Base-by-base conservation (phyloP, 2,113 vertebrate genomes). In the Cephalophus harveyi region DNA sequence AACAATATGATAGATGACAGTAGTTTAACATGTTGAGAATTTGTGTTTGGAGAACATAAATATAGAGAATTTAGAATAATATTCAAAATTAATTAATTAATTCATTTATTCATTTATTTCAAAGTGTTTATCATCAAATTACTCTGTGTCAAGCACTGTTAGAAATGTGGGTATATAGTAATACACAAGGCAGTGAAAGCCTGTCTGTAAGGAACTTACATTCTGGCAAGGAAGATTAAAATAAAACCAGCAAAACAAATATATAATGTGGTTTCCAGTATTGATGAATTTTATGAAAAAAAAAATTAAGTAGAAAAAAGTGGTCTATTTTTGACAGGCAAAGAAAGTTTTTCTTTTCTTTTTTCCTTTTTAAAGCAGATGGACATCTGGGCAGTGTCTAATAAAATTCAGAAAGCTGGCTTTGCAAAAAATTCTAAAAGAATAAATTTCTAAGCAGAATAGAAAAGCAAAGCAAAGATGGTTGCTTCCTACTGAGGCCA, bases 391-490 rank as follows among this genome's bases (percentile, higher is more conserved):
- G 48, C 60, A 59, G 5, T 27, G 48, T 76, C 48, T 91, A 28
- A 86, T 59, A 46, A 95, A 93, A 87, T 2, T 90, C 21, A 92
- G 14, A 91, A 25, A 86, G 15, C 5, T 62, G 19, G 8, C 48
- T 85, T 23, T 89, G 11, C 74, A 57, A 86, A 78, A 59, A 59
- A 17, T 3, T 78, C 74, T 91, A 21, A 78, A 52, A 92, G 36
- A 78, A 83, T 60, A 86, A 12, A 74, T 87, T 96, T 91, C 62
- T 96, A 92, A 57, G 54, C 25, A 84, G n/a, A 94, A 86, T 23
- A 55, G 33, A 36, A 2, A 74, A 57, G 67, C 33, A 85, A 67
- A 79, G 30, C 27, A 85, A 86, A 54, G 21, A 1, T 57, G 67
- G 19, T 40, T 40, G 36, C 67, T 74, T 74, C 5, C 67, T 74